A percentile compares a stretch with the other conserved stretches of the same genome.
phyloP scores from a whole-genome alignment of 2,113 vertebrate genomes.

The Centrocercus urophasianus region DNA sequence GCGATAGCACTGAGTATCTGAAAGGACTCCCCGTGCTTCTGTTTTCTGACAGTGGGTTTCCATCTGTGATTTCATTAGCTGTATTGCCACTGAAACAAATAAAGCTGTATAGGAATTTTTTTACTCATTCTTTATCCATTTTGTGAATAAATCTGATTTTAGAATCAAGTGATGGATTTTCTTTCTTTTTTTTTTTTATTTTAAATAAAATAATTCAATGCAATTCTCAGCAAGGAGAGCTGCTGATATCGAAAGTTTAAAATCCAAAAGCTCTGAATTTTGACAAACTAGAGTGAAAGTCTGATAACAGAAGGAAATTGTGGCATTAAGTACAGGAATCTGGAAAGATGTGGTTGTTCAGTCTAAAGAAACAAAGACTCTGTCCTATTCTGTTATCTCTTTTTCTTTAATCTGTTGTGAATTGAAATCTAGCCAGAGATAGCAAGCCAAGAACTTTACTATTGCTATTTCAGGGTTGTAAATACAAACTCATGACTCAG shows the following conservation, averaged over 20 bases:
- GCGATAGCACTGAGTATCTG: not conserved
- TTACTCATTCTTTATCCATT: not conserved
- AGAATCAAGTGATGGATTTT: not conserved
- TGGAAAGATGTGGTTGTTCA: not conserved
- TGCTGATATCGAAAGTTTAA: not conserved
- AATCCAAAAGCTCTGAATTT: not conserved
- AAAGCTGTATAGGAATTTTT: not conserved
- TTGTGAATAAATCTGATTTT: not conserved
- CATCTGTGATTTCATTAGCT: not conserved
- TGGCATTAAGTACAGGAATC: constrained; percentile 6
- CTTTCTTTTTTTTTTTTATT: not conserved
- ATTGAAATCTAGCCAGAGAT: constrained; percentile 8
- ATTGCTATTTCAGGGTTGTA: constrained; percentile 25
- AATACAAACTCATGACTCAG: constrained; percentile 22
- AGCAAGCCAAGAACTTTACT: constrained; percentile 47
- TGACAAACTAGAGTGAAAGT: not conserved
- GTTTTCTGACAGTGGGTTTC: not conserved
- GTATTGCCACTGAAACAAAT: not conserved
- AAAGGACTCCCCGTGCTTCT: not conserved
- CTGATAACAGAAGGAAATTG: not conserved
- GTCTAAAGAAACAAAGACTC: constrained; percentile 48
- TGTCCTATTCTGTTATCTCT: constrained; percentile 1
- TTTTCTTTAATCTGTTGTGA: constrained; percentile 38
- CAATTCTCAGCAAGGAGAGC: not conserved
- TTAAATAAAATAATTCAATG: not conserved